Base-by-base conservation (phyloP, 2,888 invertebrate species). In the Drosophila histrio region DNA sequence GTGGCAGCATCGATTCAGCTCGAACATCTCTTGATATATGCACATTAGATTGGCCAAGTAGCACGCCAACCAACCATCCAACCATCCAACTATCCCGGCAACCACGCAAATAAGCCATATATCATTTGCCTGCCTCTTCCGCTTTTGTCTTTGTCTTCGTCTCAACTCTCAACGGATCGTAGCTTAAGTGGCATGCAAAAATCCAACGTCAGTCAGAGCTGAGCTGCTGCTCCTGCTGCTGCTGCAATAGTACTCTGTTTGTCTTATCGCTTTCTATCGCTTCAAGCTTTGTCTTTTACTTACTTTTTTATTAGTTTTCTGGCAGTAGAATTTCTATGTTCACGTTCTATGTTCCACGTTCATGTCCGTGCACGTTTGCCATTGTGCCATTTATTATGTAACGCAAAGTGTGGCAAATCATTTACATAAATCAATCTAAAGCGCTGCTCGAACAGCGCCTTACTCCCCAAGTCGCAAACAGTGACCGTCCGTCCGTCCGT, bases 381-480 rank as follows among this genome's bases (percentile, higher is more conserved):
- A 8, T 63, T 56, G 38, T 53, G 72, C 77, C 72, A 83, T 86
- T 86, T 84, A 86, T 86, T 84, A 83, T 86, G 81, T 81, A 75
- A 70, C 74, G 74, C 79, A 85, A 82, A 82, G 85, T 82, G 79
- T 75, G 73, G 87, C 84, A 74, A 74, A 86, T 86, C 81, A 81
- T 86, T 84, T 86, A 81, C 87, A 84, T 86, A 84, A 84, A 84
- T 84, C 87, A 83, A 83, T 82, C 85, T 64, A 58, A 69, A 72
- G 59, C 67, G 67, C 52, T 36, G 39, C 63, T 72, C 72, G 39
- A 54, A 54, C 47, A 60, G 39, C 59, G 53, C 56, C 56, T 62
- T 53, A 32, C 34, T 38, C 7, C 9, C 11, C 36, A 47, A 46
- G 38, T 32, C 39, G 38, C 41, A 44, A 39, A 61, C 7, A 22